Percentiles rank a stretch among this genome's conserved stretches.
These are phyloP conservation scores for Clarias magur DNA, from an alignment of 2,113 vertebrate species.

Conservation along the genomic window DNA sequence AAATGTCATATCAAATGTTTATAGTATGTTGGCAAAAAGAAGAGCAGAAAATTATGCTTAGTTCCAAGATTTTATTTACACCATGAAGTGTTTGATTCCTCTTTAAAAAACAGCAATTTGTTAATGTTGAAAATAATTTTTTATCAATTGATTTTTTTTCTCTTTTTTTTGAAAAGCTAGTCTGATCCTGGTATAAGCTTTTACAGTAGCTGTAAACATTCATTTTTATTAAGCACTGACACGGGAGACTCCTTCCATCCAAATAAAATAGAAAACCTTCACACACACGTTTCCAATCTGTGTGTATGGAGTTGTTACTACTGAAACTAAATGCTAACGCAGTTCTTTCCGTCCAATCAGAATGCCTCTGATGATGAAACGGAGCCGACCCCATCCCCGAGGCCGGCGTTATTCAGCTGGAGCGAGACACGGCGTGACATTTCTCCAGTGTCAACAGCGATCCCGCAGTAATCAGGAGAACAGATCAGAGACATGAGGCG, in stretches of 20 bases:
- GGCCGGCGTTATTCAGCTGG: neutral
- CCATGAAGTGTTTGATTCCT: neutral
- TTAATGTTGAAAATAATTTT: too few relatives aligned
- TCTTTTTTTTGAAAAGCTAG: neutral
- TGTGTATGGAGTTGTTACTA: neutral
- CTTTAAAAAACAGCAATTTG: neutral
- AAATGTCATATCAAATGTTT: neutral
- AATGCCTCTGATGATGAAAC: neutral
- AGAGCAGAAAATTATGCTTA: neutral
- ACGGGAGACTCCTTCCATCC: neutral
- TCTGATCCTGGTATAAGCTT: neutral
- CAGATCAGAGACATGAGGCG: slow-evolving; percentile 20
- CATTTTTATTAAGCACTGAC: neutral
- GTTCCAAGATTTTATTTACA: neutral
- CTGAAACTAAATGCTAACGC: neutral
- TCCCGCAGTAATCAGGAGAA: neutral
- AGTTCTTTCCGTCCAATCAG: neutral
- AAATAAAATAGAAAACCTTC: neutral
- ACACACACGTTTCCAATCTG: neutral
- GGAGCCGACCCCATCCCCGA: neutral
- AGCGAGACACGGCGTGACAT: neutral
- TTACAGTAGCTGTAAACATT: neutral
- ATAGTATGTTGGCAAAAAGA: neutral
- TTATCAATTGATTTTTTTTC: too few relatives aligned
- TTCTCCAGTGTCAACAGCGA: neutral